Base-by-base conservation (phyloP, 2,888 invertebrate genomes). In the Sussaba pulchella region DNA sequence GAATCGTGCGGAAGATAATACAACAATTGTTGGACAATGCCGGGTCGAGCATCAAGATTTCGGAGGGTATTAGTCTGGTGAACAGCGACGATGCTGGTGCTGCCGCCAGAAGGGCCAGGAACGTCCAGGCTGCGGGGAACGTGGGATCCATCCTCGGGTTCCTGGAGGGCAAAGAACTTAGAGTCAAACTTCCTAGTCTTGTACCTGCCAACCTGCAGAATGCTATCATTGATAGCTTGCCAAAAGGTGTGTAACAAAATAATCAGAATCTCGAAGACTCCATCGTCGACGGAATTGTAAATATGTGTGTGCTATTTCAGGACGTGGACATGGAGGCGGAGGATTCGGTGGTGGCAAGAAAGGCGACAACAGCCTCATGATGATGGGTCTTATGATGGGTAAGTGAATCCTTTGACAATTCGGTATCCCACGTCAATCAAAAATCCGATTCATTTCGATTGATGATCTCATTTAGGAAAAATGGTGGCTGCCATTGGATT, bases 401-500 rank as follows among this genome's bases (percentile, higher is more conserved):
- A 85, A 88, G 67, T 50, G 70, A 67, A 70, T 36, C 24, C 43
- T 10, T 24, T 12, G 19, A 31, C 5, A 47, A 36, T 12, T 36
- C n/a, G 52, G 1, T 24, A 6, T 24, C 9, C 3, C 24, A 24
- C 14, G 24, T 26, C 6, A 8, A 45, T n/a, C 24, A 5, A 12
- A 12, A 67, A 17, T 36, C 19, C 5, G 19, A 12, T 14, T 52
- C 1, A 17, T 36, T n/a, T 6, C 12, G 0, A 66, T 31, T 19
- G 31, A 61, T 54, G 71, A 54, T 4, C 12, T 36, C 8, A 24
- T 70, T 1, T 67, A 92, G 92, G 92, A 10, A 97, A 96, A 90
- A 95, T 95, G 89, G 92, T 97, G 88, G 96, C 96, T 0, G 96
- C 96, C 0, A 93, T 96, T 70, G 96, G 96, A 50, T 94, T 97